Base-by-base conservation (phyloP, 2,888 invertebrate species). In the Tetragnatha montana region DNA sequence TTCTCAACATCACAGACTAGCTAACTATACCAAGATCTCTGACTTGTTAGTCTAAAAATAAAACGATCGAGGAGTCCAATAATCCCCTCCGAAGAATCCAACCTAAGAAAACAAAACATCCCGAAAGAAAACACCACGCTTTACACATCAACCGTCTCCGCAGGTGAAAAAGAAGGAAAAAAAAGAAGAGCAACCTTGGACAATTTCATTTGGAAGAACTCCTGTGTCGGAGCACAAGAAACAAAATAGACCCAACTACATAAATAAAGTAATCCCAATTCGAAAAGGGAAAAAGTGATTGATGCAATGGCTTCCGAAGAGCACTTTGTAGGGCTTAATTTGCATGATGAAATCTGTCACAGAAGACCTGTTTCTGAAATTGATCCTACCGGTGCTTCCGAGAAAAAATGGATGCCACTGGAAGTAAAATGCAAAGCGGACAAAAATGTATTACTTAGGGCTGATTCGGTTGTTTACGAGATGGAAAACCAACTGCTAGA, bases 301-400 rank as follows among this genome's bases (percentile, higher is more conserved):
- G 86, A 86, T 86, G 78, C 70, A 80, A 86, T 73, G 73, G 73
- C 73, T 60, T 80, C 70, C 8, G 71, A 73, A 51, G 35, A 71
- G 86, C 47, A 86, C 51, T 86, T 86, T 60, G 79, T 80, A 47
- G 73, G 50, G 60, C 86, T 86, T 80, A 80, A 86, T 86, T 86
- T 86, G 86, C 86, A 86, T 86, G 86, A 86, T 80, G 86, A 80
- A 86, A 86, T 73, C 19, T 80, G 86, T 80, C 80, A 80, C 79
- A 47, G 60, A 74, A 86, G 79, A 78, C 73, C 73, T 60, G 49
- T 22, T 60, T 22, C 17, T 8, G 47, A 86, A 86, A 85, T 78
- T 68, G 71, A 79, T 79, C 80, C 50, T 8, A 6, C 22, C 80
- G 80, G 80, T 71, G 86, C 70, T 70, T 50, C 17, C 19, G 50